A percentile compares a stretch with the other conserved stretches of the same genome.
Conservation (phyloP, 1,140 invertebrate species). For the Saccostrea echinata region DNA sequence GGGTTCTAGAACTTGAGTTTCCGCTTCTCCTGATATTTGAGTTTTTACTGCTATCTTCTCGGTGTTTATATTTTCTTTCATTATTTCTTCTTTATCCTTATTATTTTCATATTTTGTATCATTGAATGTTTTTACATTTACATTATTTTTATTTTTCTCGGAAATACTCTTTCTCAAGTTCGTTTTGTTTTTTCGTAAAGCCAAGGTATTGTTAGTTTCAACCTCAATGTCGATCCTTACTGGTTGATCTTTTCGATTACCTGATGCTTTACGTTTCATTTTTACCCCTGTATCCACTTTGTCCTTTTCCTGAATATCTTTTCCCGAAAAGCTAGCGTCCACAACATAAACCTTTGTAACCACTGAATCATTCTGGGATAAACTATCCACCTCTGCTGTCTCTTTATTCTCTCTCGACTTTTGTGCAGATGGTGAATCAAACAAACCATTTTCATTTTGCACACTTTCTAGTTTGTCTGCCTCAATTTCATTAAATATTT, state of each 20-base stretch:
- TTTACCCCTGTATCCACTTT: not conserved
- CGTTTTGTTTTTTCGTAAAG: not conserved
- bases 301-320: not conserved
- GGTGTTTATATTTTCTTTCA: not conserved
- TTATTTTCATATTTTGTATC: not conserved
- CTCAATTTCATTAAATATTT: not conserved
- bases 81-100: not conserved
- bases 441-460: not conserved
- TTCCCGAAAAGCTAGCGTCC: not conserved
- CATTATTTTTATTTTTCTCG: not conserved
- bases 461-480: not conserved
- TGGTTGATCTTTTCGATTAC: not conserved
- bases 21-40: not conserved
- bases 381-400: not conserved
- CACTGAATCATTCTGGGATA: not conserved
- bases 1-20: not conserved
- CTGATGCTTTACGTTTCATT: not conserved
- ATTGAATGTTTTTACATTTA: not conserved
- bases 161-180: not conserved
- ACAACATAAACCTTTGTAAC: not conserved
- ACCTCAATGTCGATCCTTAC: not conserved
- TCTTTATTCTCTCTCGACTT: not conserved
- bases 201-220: not conserved
- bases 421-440: not conserved
- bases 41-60: not conserved